Base-by-base conservation (phyloP, 2,888 invertebrate species). In the Ophioninae sp. region DNA sequence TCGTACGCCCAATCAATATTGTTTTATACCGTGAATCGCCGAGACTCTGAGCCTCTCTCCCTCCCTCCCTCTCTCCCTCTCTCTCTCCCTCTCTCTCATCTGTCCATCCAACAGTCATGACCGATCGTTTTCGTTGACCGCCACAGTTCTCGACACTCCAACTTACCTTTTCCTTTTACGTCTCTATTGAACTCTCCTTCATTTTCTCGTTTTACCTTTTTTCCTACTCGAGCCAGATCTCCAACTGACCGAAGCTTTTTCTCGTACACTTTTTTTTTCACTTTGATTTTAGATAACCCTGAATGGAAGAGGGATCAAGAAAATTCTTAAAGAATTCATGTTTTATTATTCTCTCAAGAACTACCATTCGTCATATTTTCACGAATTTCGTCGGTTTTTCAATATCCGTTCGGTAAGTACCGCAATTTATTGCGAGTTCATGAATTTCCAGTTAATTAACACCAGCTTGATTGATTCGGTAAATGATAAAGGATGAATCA, bases 1-100 rank as follows among this genome's bases (percentile, higher is more conserved):
- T 91, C 90, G 89, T 89, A 89, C 89, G 87, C 88, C 89, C 90
- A 91, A 92, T 92, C 91, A 91, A 91, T 91, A 92, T 90, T 90
- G 89, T 90, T 91, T 91, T 91, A 89, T 90, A 89, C 88, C 87
- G 87, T 86, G 89, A 89, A 88, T 88, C 88, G 87, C 76, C 87
- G 85, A 80, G 83, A 78, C 73, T 64, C 56, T 74, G 20, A 20
- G 59, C 59, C 5, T 20, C 69, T 77, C 79, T 78, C 74, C 67
- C 57, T 72, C 59, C 67, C 76, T 61, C 59, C 76, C 39, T 83
- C 61, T 62, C 74, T 68, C 70, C 67, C 59, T 73, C 75, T 73
- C 75, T 70, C 79, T 65, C 67, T 77, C 74, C 44, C 68, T 59
- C 64, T 67, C 65, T 68, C 79, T 76, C 39, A 41, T 64, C 61